A percentile compares a stretch with the other conserved stretches of the same genome.
phyloP scores from a whole-genome alignment of 2,113 vertebrate genomes.

The Petaurus breviceps region DNA sequence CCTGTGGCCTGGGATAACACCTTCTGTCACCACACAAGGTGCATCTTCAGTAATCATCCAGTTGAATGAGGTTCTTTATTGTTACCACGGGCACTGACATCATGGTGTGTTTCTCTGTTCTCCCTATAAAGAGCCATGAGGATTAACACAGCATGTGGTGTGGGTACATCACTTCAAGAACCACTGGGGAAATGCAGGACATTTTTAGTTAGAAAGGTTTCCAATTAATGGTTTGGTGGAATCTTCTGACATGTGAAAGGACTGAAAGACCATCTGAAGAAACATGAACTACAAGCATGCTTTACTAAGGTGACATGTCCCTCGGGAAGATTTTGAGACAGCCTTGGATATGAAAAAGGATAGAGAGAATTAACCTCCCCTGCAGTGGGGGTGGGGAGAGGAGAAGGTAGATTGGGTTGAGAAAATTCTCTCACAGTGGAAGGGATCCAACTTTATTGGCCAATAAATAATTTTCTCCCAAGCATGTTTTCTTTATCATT shows the following conservation, averaged over 20 bases:
- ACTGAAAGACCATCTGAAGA: constrained; percentile 57
- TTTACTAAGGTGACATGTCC: constrained; percentile 22
- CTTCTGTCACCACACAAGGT: constrained; percentile 12
- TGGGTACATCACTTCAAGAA: constrained; percentile 53
- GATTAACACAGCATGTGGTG: constrained; percentile 52
- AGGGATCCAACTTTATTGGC: background rate
- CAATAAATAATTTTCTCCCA: background rate
- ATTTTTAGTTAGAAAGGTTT: constrained; percentile 69
- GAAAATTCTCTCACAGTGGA: background rate
- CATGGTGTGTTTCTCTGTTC: constrained; percentile 57
- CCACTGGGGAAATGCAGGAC: constrained; percentile 63
- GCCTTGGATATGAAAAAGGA: background rate
- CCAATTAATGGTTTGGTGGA: constrained; percentile 76
- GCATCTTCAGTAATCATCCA: constrained; percentile 22
- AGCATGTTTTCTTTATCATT: background rate
- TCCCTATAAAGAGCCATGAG: constrained; percentile 69
- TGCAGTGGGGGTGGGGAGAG: background rate
- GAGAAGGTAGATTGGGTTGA: background rate
- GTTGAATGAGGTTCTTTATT: background rate
- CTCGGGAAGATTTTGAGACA: background rate
- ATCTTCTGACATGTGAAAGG: constrained; percentile 76
- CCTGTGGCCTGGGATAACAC: constrained; percentile 8
- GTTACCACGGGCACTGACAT: constrained; percentile 22
- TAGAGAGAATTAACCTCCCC: background rate
- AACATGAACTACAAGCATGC: constrained; percentile 60